Base-by-base conservation (phyloP, 2,888 invertebrate species). In the Drosophila percnosoma region DNA sequence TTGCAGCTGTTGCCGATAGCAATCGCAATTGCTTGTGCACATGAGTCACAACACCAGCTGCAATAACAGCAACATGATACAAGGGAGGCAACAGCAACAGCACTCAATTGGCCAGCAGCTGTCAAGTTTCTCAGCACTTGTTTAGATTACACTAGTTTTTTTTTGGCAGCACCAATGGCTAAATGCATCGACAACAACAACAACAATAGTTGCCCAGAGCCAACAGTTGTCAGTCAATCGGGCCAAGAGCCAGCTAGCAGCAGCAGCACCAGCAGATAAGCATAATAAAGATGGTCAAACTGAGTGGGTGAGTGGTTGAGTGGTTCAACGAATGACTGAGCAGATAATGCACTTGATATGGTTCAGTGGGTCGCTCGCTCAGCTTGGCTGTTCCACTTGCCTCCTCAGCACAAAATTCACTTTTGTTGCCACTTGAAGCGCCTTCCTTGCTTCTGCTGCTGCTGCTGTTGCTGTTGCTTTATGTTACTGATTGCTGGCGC, bases 111-210 rank as follows among this genome's bases (percentile, higher is more conserved):
- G 40, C 61, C 68, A 68, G 51, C 75, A 71, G 49, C 78, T 77
- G 69, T 64, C 80, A 64, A 64, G 62, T 51, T 66, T 67, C 66
- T 63, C 66, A 70, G 70, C 66, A 79, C 70, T 48, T 79, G 75
- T 70, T 79, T 63, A 53, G 72, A 53, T 72, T 45, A 38, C 36
- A 38, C 13, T 55, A 42, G 15, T 29, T 52, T 40, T 40, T 38
- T 55, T 49, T 51, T 58, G 36, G 53, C 67, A 42, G 31, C 54
- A 66, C 10, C 48, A 27, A 4, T 21, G 38, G 33, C 51, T 52
- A 53, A 40, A 60, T 76, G 54, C 69, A 58, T 15, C 62, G 63
- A 59, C 48, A 38, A 15, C 55, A 53, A 38, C 58, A 60, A 21
- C 29, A 55, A 31, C 61, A 40, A 15, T 62, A 64, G 21, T 40